Base-by-base conservation (phyloP, 2,888 invertebrate species). In the Dynastes tityus region DNA sequence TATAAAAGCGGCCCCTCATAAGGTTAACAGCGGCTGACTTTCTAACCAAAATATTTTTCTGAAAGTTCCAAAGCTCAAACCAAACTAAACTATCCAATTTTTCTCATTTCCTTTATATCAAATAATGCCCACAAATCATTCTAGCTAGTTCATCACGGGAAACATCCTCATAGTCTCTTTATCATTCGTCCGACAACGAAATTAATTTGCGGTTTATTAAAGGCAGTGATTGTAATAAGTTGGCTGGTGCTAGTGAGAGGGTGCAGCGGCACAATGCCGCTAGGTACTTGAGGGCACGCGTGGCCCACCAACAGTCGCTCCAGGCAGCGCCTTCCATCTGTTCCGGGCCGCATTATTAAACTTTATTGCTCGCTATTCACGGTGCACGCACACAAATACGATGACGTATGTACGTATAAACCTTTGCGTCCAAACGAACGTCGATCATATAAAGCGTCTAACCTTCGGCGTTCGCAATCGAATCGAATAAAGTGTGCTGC, bases 321-420 rank as follows among this genome's bases (percentile, higher is more conserved):
- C 78, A 81, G 82, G 80, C 81, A 81, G 78, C 84, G 83, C 84
- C 84, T 84, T 83, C 84, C 84, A 82, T 82, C 81, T 84, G 83
- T 82, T 83, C 82, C 80, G 80, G 79, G 79, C 81, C 82, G 79
- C 73, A 77, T 83, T 82, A 83, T 83, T 82, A 79, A 78, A 80
- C 79, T 83, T 84, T 83, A 83, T 82, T 83, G 82, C 82, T 81
- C 81, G 63, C 80, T 83, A 80, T 80, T 80, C 80, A 79, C 58
- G 49, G 53, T 13, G 32, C 32, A 63, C 29, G 55, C 9, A 58
- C 16, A 22, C 55, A 16, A 4, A 58, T 22, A 58, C 55, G 55
- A 6, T 11, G 40, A 16, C 16, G 16, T n/a, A 53, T 53, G 13
- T 53, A 22, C 22, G 6, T 16, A 9, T 22, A 58, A 16, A 58